phyloP scores from a whole-genome alignment of 1,140 invertebrate genomes.

The Prorops nasuta region DNA sequence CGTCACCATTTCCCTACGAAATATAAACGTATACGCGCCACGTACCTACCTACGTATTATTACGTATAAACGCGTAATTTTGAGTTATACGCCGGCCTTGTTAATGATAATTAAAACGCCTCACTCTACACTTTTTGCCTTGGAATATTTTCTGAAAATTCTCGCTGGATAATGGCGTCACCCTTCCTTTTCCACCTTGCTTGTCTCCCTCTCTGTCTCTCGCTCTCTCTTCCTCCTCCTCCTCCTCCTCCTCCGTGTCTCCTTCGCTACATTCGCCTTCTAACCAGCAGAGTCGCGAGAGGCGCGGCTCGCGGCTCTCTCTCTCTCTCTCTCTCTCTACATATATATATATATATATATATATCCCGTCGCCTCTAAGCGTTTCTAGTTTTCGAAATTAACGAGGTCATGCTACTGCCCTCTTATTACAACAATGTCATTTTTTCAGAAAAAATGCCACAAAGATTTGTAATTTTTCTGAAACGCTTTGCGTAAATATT shows the following conservation, averaged over 20 bases:
- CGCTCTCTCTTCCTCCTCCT: not conserved
- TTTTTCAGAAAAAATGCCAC: no score
- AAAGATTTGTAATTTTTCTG: no score
- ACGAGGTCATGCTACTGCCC: no score
- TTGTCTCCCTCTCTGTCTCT: conserved; percentile 3
- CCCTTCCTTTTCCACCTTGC: conserved; percentile 6
- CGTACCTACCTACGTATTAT: conserved; percentile 45
- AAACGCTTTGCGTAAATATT: no score
- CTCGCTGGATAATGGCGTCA: conserved; percentile 35
- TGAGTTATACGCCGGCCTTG: conserved; percentile 52
- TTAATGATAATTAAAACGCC: conserved; percentile 58
- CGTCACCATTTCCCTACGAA: conserved; percentile 25
- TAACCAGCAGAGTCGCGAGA: no score
- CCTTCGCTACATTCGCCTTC: no score
- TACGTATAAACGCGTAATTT: conserved; percentile 54
- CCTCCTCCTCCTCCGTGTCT: conserved; percentile 1
- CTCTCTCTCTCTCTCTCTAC: no score
- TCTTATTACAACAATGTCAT: no score
- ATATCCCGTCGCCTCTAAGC: no score
- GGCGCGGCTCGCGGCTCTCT: no score
- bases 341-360: no score
- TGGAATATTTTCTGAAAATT: conserved; percentile 45
- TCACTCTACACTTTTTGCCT: conserved; percentile 45
- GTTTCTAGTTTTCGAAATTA: no score
- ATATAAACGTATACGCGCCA: conserved; percentile 17